Evolutionary conservation across 1,140 invertebrate species (phyloP), one percentile per base, ranked within the genome.

Genomic region (Eriocheir sinensis): DNA sequence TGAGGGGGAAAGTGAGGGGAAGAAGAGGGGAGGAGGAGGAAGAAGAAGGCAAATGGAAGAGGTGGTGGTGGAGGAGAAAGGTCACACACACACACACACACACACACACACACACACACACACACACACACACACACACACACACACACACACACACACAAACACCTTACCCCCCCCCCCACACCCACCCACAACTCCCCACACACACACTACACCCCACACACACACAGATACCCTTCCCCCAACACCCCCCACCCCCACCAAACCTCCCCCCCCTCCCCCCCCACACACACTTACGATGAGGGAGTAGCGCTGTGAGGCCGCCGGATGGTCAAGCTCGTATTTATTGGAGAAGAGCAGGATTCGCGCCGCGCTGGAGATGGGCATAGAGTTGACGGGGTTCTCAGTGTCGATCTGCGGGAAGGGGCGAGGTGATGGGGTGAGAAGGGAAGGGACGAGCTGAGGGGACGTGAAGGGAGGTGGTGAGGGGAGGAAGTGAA

Each of bases 271-370:
- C 3, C 41, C 85, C 34, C 21, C 4, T 38, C 40, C 0, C 85
- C 4, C 4, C 85, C 27, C 85, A 17, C 41, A n/a, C 36, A 4
- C 27, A 94, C 93, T 90, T 83, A 94, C 93, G 27, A 94, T 48
- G 40, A 94, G 93, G 6, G 95, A 96, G 86, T 90, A 96, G 40
- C 90, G 88, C 27, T 95, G 93, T 0, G 95, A 92, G 21, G 89
- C 53, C 3, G 38, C 60, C 0, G 94, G 90, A 32, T 96, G 94
- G 0, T 94, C 83, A n/a, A 96, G 34, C 3, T 36, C 41, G 41
- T 92, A 96, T 83, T 94, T 96, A 32, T 27, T 89, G 2, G 94
- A 93, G 41, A 96, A 95, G 36, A 96, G 90, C 3, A 96, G 72
- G 3, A 96, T 83, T 21, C 90, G 91, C 38, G 94, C 94, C 2